Evolutionary conservation across 2,888 invertebrate genomes (phyloP).

Genomic region (Coleophora deauratella): DNA sequence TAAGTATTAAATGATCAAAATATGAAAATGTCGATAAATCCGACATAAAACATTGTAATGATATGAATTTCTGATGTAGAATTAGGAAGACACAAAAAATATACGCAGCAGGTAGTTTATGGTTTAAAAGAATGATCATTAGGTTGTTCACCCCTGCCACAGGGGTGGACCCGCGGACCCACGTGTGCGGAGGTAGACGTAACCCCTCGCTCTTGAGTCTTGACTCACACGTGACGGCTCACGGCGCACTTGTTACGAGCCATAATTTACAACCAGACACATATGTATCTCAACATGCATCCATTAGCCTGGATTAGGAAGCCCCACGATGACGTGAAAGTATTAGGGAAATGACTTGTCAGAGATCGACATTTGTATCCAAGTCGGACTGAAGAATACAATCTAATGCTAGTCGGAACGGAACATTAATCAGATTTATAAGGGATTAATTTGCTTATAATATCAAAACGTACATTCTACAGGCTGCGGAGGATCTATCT

Average conservation of each 20-base stretch:
- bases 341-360: slow-evolving; percentile 50
- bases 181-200: slow-evolving; percentile 8
- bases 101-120: slow-evolving; percentile 25
- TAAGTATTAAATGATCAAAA: slow-evolving; percentile 6
- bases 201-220: not conserved
- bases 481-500: too few species aligned
- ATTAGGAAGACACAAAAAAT: too few species aligned
- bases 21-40: slow-evolving; percentile 13
- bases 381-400: too few species aligned
- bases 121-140: not conserved
- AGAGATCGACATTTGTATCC: slow-evolving; percentile 18
- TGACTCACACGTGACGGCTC: slow-evolving; percentile 24
- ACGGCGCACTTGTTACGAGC: slow-evolving; percentile 45
- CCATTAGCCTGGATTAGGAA: slow-evolving; percentile 63
- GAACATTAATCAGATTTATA: too few species aligned
- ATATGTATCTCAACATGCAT: slow-evolving; percentile 51
- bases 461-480: too few species aligned
- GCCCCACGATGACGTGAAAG: slow-evolving; percentile 48
- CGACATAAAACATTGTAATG: too few species aligned
- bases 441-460: too few species aligned
- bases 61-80: too few species aligned
- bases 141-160: slow-evolving; percentile 32
- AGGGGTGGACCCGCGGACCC: slow-evolving; percentile 37
- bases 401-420: too few species aligned
- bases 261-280: slow-evolving; percentile 40